A percentile compares a stretch with the other conserved stretches of the same genome.
phyloP scores from a whole-genome alignment of 2,888 invertebrate genomes.

The Diarsia mendica region DNA sequence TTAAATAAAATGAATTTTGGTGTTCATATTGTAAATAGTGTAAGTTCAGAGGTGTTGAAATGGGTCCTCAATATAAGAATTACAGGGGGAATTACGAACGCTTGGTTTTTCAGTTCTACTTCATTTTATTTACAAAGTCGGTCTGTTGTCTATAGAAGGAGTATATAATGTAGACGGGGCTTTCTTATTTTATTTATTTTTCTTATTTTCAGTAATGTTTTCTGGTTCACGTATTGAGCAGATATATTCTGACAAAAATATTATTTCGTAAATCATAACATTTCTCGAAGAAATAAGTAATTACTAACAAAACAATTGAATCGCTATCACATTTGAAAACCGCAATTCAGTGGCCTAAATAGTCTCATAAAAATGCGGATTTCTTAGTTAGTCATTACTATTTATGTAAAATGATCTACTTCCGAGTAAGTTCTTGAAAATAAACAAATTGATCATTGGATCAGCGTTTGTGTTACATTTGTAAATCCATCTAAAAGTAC shows the following conservation, averaged over 20 bases:
- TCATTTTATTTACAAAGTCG: too few species aligned
- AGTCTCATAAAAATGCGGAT: constrained; percentile 21
- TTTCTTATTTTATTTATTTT: not conserved
- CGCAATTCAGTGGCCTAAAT: not conserved
- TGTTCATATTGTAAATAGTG: not conserved
- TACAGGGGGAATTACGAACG: too few species aligned
- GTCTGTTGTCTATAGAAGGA: not conserved
- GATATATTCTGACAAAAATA: not conserved
- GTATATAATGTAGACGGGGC: not conserved
- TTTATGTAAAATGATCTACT: constrained; percentile 96
- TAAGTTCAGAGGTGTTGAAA: not conserved
- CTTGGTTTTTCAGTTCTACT: too few species aligned
- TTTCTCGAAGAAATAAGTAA: not conserved
- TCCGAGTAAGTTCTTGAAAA: constrained; percentile 94
- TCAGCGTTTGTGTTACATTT: not conserved
- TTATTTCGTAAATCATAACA: not conserved
- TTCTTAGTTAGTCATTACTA: not conserved
- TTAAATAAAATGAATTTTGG: not conserved
- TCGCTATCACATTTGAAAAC: not conserved
- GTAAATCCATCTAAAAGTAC: not conserved
- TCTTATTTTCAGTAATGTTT: not conserved
- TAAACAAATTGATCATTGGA: constrained; percentile 72
- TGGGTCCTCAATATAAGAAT: too few species aligned
- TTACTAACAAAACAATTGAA: not conserved
- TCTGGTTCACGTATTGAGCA: not conserved